Base-by-base conservation (phyloP, 2,797 vertebrate species). In the Euphonia xanthogaster region DNA sequence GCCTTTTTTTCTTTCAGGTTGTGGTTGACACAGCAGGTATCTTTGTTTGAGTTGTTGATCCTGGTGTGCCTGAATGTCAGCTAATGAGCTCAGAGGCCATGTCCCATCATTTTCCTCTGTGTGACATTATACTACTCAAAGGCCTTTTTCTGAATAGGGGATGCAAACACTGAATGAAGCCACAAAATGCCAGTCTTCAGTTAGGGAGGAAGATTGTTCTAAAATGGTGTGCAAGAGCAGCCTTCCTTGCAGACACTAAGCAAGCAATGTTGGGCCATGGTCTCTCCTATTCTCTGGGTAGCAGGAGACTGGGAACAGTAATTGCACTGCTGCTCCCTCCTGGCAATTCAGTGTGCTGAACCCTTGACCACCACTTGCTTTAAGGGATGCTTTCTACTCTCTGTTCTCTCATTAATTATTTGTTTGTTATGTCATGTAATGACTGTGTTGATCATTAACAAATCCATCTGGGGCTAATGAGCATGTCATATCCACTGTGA, bases 401-500 rank as follows among this genome's bases (percentile, higher is more conserved):
- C 25, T 87, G 54, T 58, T 92, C 48, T 74, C 45, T 67, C 68
- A 87, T 96, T 91, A 95, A 94, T 92, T 92, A 95, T 96, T 96
- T 57, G 80, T 94, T 83, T 94, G 27, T 73, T 48, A 33, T 78
- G 68, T 76, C 45, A 42, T 73, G 61, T 79, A 88, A 77, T 86
- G 79, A 79, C 86, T 94, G 93, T 80, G 78, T 93, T 94, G 84
- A 91, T 93, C 88, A 77, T 93, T 94, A 92, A 92, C 30, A 19
- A 87, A 94, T 96, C 92, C 94, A 86, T 95, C 57, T 80, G 66
- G 66, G 39, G 40, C 68, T 96, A 96, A 93, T 93, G 74, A 88
- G 88, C 39, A 1, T 92, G 83, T 86, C 88, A 68, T 71, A 91
- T 85, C 51, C 65, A 71, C 71, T 80, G 75, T 0, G 5, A 77